These are phyloP conservation scores for Dendrophyllia cribrosa DNA, from an alignment of 64 coral and sea anemone species.

Conservation along the genomic window DNA sequence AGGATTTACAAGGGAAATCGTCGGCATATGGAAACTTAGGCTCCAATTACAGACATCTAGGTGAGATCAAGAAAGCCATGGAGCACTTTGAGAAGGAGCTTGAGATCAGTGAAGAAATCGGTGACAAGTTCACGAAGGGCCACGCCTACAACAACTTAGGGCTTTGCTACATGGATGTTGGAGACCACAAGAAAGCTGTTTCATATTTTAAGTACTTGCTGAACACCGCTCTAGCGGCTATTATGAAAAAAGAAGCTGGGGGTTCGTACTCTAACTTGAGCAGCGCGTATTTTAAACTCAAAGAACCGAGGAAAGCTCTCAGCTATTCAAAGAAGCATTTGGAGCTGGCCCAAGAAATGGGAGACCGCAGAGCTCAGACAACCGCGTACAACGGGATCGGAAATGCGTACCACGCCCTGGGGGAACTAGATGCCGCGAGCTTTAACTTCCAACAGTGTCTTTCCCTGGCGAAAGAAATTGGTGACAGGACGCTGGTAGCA, in stretches of 20 bases:
- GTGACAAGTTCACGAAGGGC: not conserved
- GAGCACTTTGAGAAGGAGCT: not conserved
- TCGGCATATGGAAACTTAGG: not conserved
- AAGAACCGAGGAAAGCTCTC: not conserved
- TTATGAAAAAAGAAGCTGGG: not conserved
- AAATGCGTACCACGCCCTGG: not conserved
- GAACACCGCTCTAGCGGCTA: not conserved
- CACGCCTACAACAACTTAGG: not conserved
- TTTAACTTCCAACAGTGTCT: not conserved
- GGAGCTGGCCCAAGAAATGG: constrained; percentile 4
- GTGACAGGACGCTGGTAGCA: not conserved
- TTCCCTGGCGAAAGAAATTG: not conserved
- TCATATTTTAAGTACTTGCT: not conserved
- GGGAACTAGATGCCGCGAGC: not conserved
- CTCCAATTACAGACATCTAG: not conserved
- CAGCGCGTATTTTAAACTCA: not conserved
- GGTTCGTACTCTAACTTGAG: not conserved
- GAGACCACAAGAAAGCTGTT: not conserved
- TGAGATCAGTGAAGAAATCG: not conserved
- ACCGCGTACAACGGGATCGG: not conserved
- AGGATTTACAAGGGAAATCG: not conserved
- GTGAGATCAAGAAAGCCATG: constrained; percentile 13
- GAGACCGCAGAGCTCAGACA: not conserved
- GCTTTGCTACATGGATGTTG: constrained; percentile 1
- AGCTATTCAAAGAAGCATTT: not conserved